Percentiles rank a stretch among this genome's conserved stretches.
These are phyloP conservation scores for Holothuria leucospilota DNA, from an alignment of 53 echinoderm and acorn worm species.

Conservation along the genomic window DNA sequence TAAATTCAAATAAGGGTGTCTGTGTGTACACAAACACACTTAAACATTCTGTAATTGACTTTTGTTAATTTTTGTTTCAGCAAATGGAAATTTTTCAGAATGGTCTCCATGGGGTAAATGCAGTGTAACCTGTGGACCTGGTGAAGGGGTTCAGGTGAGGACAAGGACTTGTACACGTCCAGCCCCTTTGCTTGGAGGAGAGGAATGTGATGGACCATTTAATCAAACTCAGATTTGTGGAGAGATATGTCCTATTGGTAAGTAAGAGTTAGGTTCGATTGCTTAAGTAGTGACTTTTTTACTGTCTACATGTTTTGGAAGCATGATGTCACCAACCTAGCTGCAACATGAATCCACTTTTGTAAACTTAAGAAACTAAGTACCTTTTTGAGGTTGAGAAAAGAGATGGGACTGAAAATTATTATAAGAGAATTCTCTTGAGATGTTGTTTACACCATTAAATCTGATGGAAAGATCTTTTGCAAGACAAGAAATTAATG, in stretches of 20 bases:
- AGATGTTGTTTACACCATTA: too few relatives aligned
- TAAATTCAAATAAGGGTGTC: neutral
- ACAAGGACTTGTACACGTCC: conserved; percentile 78
- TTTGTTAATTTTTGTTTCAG: conserved; percentile 40
- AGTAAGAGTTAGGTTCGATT: neutral
- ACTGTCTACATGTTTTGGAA: too few relatives aligned
- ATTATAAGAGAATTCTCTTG: too few relatives aligned
- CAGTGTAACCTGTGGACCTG: conserved; percentile 82
- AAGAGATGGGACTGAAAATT: too few relatives aligned
- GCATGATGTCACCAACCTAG: too few relatives aligned
- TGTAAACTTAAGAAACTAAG: too few relatives aligned
- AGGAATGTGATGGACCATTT: conserved; percentile 59
- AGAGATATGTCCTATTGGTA: conserved; percentile 79
- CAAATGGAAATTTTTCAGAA: conserved; percentile 68
- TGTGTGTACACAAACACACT: neutral
- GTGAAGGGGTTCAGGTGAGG: conserved; percentile 70
- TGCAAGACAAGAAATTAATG: too few relatives aligned
- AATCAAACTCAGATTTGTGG: conserved; percentile 72
- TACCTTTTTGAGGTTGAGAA: too few relatives aligned
- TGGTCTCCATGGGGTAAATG: conserved; percentile 79
- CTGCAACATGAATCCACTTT: too few relatives aligned
- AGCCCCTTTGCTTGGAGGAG: conserved; percentile 70
- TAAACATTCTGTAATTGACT: neutral
- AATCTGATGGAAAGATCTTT: too few relatives aligned
- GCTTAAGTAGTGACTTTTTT: too few relatives aligned